Evolutionary conservation across 2,797 vertebrate genomes (phyloP).

Genomic region (Lateolabrax maculatus): DNA sequence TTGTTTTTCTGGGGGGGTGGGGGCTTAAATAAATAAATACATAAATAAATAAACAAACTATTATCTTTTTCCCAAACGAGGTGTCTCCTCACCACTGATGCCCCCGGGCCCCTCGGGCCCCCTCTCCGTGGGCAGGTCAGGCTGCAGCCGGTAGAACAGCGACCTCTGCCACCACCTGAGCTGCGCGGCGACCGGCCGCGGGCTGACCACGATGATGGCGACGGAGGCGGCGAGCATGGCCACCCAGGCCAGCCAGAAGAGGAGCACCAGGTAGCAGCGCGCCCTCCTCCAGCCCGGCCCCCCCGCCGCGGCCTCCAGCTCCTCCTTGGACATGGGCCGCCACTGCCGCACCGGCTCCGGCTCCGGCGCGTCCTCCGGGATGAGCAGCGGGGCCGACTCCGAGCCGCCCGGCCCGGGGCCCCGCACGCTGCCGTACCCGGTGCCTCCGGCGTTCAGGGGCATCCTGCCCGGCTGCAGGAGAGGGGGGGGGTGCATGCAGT

Average conservation of each 20-base stretch:
- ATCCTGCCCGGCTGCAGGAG: conserved; percentile 67
- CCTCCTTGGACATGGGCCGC: conserved; percentile 76
- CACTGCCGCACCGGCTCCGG: conserved; percentile 18
- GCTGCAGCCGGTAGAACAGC: conserved; percentile 80
- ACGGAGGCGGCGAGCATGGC: conserved; percentile 74
- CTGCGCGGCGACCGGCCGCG: conserved; percentile 50
- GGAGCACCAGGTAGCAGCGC: conserved; percentile 75
- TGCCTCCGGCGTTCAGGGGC: conserved; percentile 76
- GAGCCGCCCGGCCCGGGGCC: conserved; percentile 41
- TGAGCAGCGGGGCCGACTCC: conserved; percentile 75
- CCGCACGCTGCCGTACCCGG: conserved; percentile 65
- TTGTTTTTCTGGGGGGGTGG: too few species aligned
- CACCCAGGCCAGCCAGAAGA: conserved; percentile 82
- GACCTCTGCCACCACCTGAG: conserved; percentile 86
- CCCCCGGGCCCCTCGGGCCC: conserved; percentile 42
- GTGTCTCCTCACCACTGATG: conserved; percentile 68
- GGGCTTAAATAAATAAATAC: too few species aligned
- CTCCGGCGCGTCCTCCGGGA: conserved; percentile 56
- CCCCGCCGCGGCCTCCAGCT: conserved; percentile 75
- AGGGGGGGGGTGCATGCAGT: not conserved
- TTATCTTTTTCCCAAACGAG: too few species aligned
- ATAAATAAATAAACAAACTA: too few species aligned
- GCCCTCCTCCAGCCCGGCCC: conserved; percentile 78
- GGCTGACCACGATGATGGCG: conserved; percentile 70
- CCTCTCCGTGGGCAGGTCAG: conserved; percentile 46